Percentiles rank a stretch among this genome's conserved stretches.
Evolutionary conservation across 2,888 invertebrate species (phyloP).

Genomic region (Polymixis flavicincta): DNA sequence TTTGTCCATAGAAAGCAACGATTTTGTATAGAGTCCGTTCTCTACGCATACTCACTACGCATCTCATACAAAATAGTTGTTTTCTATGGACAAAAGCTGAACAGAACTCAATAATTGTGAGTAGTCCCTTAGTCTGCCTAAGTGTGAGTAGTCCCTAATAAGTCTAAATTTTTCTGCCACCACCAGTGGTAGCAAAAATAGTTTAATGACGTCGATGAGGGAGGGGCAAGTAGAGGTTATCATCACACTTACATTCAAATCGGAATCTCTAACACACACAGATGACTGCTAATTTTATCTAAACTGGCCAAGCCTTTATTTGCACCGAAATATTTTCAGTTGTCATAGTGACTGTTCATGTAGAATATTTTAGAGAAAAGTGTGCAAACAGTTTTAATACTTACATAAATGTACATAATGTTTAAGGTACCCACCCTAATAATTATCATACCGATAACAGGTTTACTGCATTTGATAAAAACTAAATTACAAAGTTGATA

Average conservation of each 20-base stretch:
- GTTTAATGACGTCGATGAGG: background rate
- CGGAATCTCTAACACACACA: background rate
- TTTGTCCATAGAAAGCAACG: too few species aligned
- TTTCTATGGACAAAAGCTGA: too few species aligned
- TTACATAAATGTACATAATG: background rate
- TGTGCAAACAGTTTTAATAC: background rate
- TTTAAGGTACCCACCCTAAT: background rate
- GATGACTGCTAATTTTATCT: background rate
- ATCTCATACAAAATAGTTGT: too few species aligned
- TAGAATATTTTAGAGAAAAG: background rate
- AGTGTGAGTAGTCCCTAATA: too few species aligned
- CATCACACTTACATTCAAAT: background rate
- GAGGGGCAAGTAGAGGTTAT: background rate
- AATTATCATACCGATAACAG: slow-evolving; percentile 16
- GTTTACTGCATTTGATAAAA: slow-evolving; percentile 5
- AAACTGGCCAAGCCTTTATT: background rate
- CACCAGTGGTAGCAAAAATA: background rate
- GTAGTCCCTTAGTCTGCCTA: too few species aligned
- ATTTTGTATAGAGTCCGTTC: too few species aligned
- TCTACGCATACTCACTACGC: too few species aligned
- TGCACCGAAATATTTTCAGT: background rate
- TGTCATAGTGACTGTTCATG: background rate
- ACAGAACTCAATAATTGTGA: too few species aligned
- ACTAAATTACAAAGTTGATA: slow-evolving; percentile 16
- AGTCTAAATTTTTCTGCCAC: background rate